phyloP scores from a whole-genome alignment of 2,113 vertebrate species.

The Psammodynastes pulverulentus region DNA sequence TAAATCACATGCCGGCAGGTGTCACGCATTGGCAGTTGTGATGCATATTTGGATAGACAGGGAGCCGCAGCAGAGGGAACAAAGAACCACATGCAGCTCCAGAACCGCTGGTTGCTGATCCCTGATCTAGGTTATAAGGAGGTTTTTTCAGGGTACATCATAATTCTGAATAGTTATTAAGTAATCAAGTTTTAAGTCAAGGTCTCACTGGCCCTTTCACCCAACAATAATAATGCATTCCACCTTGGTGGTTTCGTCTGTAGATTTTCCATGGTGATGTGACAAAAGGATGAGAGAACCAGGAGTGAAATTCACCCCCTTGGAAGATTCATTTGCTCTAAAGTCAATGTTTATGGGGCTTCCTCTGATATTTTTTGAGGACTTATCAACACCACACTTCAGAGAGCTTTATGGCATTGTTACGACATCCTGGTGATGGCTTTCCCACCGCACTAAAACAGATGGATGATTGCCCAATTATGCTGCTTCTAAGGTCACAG shows the following conservation, averaged over 20 bases:
- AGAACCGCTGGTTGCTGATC: too few relatives aligned
- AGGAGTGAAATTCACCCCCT: neutral
- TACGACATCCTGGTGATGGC: neutral
- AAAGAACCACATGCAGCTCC: too few relatives aligned
- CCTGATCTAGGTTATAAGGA: too few relatives aligned
- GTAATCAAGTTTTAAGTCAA: too few relatives aligned
- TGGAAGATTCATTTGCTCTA: slow-evolving; percentile 15
- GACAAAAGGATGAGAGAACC: slow-evolving; percentile 16
- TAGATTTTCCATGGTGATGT: slow-evolving; percentile 3
- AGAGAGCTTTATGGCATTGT: slow-evolving; percentile 8
- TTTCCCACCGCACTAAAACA: slow-evolving; percentile 18
- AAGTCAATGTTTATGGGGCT: slow-evolving; percentile 28
- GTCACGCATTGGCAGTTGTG: too few relatives aligned
- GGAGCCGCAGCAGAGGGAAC: too few relatives aligned
- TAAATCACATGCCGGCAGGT: too few relatives aligned
- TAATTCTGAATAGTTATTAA: too few relatives aligned
- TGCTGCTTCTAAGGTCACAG: slow-evolving; percentile 4
- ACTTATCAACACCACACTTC: slow-evolving; percentile 23
- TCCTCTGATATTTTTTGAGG: slow-evolving; percentile 21
- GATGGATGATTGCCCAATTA: neutral
- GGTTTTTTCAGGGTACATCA: too few relatives aligned
- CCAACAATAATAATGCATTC: neutral
- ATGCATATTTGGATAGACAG: too few relatives aligned
- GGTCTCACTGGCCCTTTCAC: neutral
- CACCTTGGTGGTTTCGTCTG: neutral